phyloP scores from a whole-genome alignment of 2,797 vertebrate genomes.

The Cossypha heuglini region DNA sequence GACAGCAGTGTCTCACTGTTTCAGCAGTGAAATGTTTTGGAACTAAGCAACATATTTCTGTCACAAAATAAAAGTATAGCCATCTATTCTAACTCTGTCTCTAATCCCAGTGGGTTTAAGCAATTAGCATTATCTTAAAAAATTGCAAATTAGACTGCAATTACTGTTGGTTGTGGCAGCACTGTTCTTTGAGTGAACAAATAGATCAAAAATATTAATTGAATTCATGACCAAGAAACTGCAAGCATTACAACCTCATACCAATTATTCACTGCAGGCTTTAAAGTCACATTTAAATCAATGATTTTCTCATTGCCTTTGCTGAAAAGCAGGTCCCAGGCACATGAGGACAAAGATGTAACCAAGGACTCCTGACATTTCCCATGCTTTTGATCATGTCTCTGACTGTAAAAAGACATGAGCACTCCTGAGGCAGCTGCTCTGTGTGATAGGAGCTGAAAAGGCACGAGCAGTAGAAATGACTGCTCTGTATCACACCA shows the following conservation, averaged over 20 bases:
- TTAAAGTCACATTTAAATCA: not conserved
- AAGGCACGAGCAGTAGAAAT: not conserved
- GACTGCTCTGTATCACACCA: not conserved
- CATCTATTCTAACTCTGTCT: not conserved
- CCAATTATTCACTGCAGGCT: not conserved
- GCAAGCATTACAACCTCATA: not conserved
- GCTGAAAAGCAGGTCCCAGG: not conserved
- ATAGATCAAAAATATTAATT: conserved; percentile 49
- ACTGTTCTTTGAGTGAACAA: conserved; percentile 6
- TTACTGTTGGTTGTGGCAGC: conserved; percentile 2
- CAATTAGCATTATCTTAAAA: conserved; percentile 32
- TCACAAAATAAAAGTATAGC: not conserved
- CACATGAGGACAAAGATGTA: not conserved
- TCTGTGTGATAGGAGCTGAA: not conserved
- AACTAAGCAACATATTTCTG: not conserved
- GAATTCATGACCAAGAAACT: conserved; percentile 1
- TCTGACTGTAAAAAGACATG: not conserved
- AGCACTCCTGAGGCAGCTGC: not conserved
- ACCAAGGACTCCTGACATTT: not conserved
- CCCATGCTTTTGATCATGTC: not conserved
- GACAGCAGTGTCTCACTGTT: not conserved
- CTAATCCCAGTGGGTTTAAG: not conserved
- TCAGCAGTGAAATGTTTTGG: not conserved
- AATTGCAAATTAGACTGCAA: conserved; percentile 27
- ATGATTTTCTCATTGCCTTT: not conserved